Evolutionary conservation across 2,113 vertebrate species (phyloP), one percentile per base, ranked within the genome.

Genomic region (Jacana jacana): DNA sequence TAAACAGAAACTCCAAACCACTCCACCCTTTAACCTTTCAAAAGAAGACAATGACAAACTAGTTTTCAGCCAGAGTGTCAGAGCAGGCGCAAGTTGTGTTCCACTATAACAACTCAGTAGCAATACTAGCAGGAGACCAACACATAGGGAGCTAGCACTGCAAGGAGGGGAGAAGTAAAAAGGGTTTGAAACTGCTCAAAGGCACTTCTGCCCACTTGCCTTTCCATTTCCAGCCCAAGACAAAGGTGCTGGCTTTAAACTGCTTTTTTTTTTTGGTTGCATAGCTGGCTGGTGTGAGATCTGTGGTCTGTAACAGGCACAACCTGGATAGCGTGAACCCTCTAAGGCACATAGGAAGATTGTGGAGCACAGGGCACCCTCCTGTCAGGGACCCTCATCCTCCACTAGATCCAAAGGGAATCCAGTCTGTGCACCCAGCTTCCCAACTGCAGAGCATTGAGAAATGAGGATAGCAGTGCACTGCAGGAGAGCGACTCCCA

Each of bases 1-100:
- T 97, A 97, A 98, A 98, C 97, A 97, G 96, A 98, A 98, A 98
- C 88, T 97, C 96, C 98, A 98, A 98, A 98, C 96, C 98, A 98
- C 97, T 98, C 95, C 97, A 98, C 93, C 98, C 96, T 94, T 96
- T 94, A 97, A 96, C 91, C 95, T 98, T 97, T 95, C 97, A 97
- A 95, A 91, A 81, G 94, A 93, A 96, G 91, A 98, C 93, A 94
- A 98, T 2, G 85, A 97, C 86, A 97, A 98, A 95, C 97, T 97
- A 95, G 87, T 96, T 97, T 97, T 97, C 65, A 93, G 92, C 98
- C 94, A 97, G 86, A 97, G 96, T 95, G 95, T 97, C 96, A 96
- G 95, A 97, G 95, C 91, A 96, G 94, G 93, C 87, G 4, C 94
- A 98, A 85, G 69, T 89, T 92, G 86, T 96, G 88, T 96, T 98